Evolutionary conservation across 2,797 vertebrate genomes (phyloP).

Genomic region (Pteropus rufus): DNA sequence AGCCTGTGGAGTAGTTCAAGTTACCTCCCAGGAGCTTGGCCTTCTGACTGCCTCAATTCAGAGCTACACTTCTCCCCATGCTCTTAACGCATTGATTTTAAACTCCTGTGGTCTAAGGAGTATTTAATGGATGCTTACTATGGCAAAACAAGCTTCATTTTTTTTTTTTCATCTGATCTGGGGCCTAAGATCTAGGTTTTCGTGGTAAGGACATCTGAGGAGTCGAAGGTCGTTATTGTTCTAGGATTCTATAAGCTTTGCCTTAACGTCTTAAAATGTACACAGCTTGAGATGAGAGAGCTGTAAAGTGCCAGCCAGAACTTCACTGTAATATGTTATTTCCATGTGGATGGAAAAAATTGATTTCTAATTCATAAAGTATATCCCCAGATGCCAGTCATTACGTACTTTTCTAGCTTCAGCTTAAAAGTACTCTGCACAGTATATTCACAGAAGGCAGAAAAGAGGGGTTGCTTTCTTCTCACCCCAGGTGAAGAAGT

Average conservation of each 20-base stretch:
- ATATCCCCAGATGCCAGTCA: slow-evolving; percentile 46
- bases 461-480: slow-evolving; percentile 47
- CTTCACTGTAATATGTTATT: slow-evolving; percentile 62
- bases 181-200: slow-evolving; percentile 38
- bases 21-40: slow-evolving; percentile 8
- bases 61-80: neutral
- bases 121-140: slow-evolving; percentile 19
- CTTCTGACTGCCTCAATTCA: slow-evolving; percentile 48
- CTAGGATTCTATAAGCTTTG: slow-evolving; percentile 39
- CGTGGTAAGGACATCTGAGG: neutral
- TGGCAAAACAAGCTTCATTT: slow-evolving; percentile 26
- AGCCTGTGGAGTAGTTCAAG: slow-evolving; percentile 19
- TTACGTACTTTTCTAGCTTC: slow-evolving; percentile 50
- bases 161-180: neutral
- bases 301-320: slow-evolving; percentile 60
- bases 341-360: slow-evolving; percentile 64
- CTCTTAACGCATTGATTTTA: slow-evolving; percentile 33
- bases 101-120: slow-evolving; percentile 21
- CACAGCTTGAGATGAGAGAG: slow-evolving; percentile 60
- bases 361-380: slow-evolving; percentile 72
- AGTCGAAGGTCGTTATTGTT: slow-evolving; percentile 43
- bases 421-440: slow-evolving; percentile 53
- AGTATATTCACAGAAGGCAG: slow-evolving; percentile 50
- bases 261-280: slow-evolving; percentile 43
- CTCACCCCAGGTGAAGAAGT: slow-evolving; percentile 71